Evolutionary conservation across 2,888 invertebrate species (phyloP), one percentile per base, ranked within the genome.

Genomic region (Monochamus alternatus): DNA sequence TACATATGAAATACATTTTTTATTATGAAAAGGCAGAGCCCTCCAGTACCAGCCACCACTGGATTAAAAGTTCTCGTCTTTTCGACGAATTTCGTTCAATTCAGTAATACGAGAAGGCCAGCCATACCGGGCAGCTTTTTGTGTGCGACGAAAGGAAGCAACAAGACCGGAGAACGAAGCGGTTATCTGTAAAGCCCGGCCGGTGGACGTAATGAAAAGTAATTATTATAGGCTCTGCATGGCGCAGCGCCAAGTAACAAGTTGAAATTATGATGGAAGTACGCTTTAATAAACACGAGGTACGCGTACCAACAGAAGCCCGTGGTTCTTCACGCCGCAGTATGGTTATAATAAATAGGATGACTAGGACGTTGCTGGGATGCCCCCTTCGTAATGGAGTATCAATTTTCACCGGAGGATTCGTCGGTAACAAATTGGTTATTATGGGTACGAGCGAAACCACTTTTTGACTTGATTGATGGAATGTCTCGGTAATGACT

Each of bases 271-370:
- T 68, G 58, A 68, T 68, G 68, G 68, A 68, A 68, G 38, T 68
- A 68, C 55, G 68, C 58, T 68, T 68, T 68, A 59, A 68, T 68
- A 68, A 68, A 44, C 68, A 68, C 68, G 38, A 67, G 68, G 38
- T 59, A 59, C 58, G 58, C 58, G 58, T 58, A 22, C 68, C 58
- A 68, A 58, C 68, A 68, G 68, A 68, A 68, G 68, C 58, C 68
- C 1, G 43, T 58, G 14, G 38, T 43, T 68, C 32, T 68, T 68
- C 68, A 68, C 59, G 44, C 68, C 68, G 14, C 43, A 31, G 22
- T 44, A 10, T 47, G 47, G 51, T 44, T 12, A 44, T 22, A 51
- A 65, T 65, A 63, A 63, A 63, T 14, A 62, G 31, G 62, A 62
- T 62, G 62, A 62, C 62, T 62, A 63, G 32, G 31, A 67, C 30